These are phyloP conservation scores for Ophiothrix spiculata DNA, from an alignment of 35 echinoderm and acorn worm species.

Conservation along the genomic window DNA sequence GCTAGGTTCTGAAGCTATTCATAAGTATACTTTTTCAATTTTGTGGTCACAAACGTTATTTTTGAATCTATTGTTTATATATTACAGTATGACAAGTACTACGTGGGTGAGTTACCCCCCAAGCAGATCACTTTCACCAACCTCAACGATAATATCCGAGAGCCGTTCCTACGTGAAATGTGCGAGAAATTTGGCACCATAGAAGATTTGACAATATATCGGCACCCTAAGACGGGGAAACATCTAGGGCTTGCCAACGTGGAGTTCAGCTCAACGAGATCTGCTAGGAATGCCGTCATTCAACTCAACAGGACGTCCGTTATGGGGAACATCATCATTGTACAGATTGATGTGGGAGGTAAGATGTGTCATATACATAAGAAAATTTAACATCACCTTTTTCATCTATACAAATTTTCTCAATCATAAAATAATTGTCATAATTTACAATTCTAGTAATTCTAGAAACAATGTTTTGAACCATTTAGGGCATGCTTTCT, in stretches of 20 bases:
- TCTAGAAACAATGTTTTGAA: no score
- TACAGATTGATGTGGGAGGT: conserved; percentile 98
- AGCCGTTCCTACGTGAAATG: conserved; percentile 75
- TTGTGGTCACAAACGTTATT: no score
- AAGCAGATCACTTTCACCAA: conserved; percentile 99
- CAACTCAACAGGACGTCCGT: conserved; percentile 87
- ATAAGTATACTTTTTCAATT: no score
- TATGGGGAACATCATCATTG: conserved; percentile 96
- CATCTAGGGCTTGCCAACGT: conserved; percentile 89
- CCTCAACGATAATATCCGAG: conserved; percentile 92
- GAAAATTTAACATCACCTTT: no score
- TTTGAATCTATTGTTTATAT: no score
- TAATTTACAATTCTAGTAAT: no score
- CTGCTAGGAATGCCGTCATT: conserved; percentile 74
- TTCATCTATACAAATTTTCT: no score
- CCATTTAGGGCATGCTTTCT: no score
- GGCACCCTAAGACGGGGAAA: conserved; percentile 81
- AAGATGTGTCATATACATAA: no score
- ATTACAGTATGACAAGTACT: conserved; percentile 96
- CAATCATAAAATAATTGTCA: no score
- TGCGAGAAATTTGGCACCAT: conserved; percentile 88
- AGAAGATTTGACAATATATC: conserved; percentile 68
- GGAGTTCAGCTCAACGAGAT: conserved; percentile 60
- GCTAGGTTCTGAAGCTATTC: no score
- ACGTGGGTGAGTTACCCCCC: conserved; percentile 86